Base-by-base conservation (phyloP, 2,797 vertebrate genomes). In the Melanotaenia boesemani region DNA sequence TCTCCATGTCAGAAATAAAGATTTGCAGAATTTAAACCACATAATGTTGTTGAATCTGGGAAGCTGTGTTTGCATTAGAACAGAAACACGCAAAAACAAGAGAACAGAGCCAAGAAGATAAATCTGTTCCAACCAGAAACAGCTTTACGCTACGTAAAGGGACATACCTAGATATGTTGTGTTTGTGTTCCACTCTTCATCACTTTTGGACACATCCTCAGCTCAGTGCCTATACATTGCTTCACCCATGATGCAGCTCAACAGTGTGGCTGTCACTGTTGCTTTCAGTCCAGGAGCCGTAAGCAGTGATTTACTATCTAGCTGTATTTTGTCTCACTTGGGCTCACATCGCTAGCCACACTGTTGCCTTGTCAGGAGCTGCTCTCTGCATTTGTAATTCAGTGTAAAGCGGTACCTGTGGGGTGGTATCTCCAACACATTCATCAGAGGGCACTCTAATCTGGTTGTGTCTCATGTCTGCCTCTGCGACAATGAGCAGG, bases 301-400 rank as follows among this genome's bases (percentile, higher is more conserved):
- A 74, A 80, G 72, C 74, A 83, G 83, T 92, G 92, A 93, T 94
- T 93, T 93, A 92, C 89, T 91, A 90, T 92, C 90, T 83, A 3
- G 80, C 83, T 81, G 81, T 85, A 84, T 90, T 93, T 90, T 86
- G 88, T 92, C 85, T 90, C 91, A 87, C 84, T 82, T 63, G 84
- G 89, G 63, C 82, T 86, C 92, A 84, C 90, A 74, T 77, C 65
- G 34, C 86, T 73, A 54, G 82, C 82, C 84, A 72, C 89, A 74
- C 80, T 61, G 82, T 78, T 81, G 81, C 74, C 78, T 79, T 81
- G 86, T 89, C 86, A 77, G 76, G 76, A 75, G 72, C 85, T 62
- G 87, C 85, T 69, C 71, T n/a, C 76, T 76, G 70, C 72, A 72
- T 90, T 89, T 89, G 89, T 88, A 82, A 90, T 89, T 86, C 86